Evolutionary conservation across 2,113 vertebrate genomes (phyloP).

Genomic region (Apodemus speciosus): DNA sequence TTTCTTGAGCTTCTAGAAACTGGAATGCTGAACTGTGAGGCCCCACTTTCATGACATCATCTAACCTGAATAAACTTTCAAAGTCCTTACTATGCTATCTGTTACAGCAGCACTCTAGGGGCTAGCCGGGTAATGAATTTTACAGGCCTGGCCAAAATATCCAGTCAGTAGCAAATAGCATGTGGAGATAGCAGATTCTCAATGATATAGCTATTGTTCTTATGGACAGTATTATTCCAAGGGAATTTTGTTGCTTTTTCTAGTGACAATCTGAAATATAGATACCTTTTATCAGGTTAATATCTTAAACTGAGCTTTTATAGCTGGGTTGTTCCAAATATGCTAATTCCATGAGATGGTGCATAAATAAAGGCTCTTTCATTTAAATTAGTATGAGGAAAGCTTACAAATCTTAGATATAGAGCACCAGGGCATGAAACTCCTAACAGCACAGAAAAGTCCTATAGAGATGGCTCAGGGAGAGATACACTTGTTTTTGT

Average conservation of each 20-base stretch:
- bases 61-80: background rate
- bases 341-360: background rate
- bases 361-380: background rate
- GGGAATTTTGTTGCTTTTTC: background rate
- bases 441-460: background rate
- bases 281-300: background rate
- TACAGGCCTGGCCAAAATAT: background rate
- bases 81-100: background rate
- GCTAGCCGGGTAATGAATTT: background rate
- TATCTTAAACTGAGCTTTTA: background rate
- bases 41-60: background rate
- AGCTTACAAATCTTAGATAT: background rate
- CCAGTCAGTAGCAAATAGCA: background rate
- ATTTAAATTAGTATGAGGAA: constrained; percentile 11
- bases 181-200: background rate
- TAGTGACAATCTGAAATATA: background rate
- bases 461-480: background rate
- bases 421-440: background rate
- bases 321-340: background rate
- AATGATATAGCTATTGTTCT: background rate
- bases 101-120: background rate
- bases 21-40: background rate
- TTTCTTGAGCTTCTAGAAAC: background rate
- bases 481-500: background rate
- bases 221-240: background rate